These are phyloP conservation scores for Steromphala cineraria DNA, from an alignment of 2,888 invertebrate species.

Conservation along the genomic window DNA sequence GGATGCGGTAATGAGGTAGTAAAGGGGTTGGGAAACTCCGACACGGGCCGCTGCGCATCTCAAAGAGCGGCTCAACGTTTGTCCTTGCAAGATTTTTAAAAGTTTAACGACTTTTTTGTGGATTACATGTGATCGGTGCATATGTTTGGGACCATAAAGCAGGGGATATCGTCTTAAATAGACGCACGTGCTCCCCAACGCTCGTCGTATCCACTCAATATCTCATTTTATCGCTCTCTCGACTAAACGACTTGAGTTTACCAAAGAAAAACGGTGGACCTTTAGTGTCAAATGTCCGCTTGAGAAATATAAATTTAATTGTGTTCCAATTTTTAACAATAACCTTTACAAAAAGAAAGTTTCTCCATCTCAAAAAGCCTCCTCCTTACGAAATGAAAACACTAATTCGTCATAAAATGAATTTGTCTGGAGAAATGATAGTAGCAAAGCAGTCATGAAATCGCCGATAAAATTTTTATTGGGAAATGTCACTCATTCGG, in stretches of 20 bases:
- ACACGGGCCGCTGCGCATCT: background rate
- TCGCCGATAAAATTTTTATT: background rate
- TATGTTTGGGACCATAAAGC: slow-evolving; percentile 9
- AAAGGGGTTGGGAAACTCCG: background rate
- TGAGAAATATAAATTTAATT: slow-evolving; percentile 11
- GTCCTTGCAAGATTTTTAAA: background rate
- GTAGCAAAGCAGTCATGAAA: slow-evolving; percentile 1
- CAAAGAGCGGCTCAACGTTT: background rate
- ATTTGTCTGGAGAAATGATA: background rate
- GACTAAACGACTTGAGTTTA: background rate
- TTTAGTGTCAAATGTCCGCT: background rate
- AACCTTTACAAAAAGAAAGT: background rate
- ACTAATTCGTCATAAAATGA: slow-evolving; percentile 4
- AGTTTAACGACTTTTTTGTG: background rate
- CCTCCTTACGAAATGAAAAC: background rate
- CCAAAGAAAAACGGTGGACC: background rate
- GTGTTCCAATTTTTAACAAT: background rate
- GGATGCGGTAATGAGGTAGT: background rate
- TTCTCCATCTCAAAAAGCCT: background rate
- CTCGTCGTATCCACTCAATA: background rate
- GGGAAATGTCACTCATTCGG: background rate
- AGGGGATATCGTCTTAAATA: slow-evolving; percentile 3
- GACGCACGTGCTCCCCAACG: background rate
- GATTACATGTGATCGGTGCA: background rate
- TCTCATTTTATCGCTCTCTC: background rate